phyloP scores from a whole-genome alignment of 2,113 vertebrate genomes.

The Zapornia atra region DNA sequence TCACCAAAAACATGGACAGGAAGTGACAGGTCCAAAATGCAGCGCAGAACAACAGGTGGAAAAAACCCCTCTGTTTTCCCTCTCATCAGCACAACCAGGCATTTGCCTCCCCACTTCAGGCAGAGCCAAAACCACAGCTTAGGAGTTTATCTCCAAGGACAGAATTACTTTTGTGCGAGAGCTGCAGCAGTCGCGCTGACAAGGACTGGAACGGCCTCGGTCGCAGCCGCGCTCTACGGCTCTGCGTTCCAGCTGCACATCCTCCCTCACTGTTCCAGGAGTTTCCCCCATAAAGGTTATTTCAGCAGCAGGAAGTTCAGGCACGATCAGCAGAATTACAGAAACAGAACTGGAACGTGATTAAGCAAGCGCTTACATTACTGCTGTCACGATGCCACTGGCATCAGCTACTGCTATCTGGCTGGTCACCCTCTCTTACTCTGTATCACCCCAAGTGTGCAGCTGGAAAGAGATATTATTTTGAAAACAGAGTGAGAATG shows the following conservation, averaged over 20 bases:
- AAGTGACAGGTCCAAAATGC: too few relatives aligned
- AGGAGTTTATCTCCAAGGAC: background rate
- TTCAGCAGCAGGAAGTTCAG: background rate
- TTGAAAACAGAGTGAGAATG: background rate
- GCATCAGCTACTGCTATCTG: background rate
- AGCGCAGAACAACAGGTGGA: background rate
- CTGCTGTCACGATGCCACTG: background rate
- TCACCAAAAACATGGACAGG: too few relatives aligned
- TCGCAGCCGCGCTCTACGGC: too few relatives aligned
- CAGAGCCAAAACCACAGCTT: background rate
- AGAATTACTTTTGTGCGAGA: background rate
- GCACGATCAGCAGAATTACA: background rate
- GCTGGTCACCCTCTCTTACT: background rate
- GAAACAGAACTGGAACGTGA: background rate
- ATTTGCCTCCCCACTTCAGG: background rate
- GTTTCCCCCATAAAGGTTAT: too few relatives aligned
- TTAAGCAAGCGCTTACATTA: background rate
- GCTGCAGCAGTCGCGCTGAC: background rate
- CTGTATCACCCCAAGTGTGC: background rate
- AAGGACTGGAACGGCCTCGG: background rate
- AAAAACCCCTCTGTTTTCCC: background rate
- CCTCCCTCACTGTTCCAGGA: background rate
- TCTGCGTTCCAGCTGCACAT: background rate
- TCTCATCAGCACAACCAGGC: background rate
- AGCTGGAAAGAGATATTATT: background rate